Base-by-base conservation (phyloP, 1,140 invertebrate species). In the Nasonia giraulti region DNA sequence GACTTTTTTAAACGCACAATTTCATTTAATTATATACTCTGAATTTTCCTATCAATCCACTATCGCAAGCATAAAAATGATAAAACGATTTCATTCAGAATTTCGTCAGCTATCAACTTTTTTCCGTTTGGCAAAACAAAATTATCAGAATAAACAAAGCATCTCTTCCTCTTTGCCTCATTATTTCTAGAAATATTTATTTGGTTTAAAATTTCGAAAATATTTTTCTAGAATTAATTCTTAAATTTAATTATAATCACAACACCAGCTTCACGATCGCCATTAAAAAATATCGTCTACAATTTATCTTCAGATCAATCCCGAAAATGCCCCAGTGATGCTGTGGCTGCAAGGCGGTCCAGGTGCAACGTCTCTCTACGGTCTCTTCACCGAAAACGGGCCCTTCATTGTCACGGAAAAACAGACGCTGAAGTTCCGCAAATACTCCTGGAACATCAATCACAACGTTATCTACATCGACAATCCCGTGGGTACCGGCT, bases 341-440 rank as follows among this genome's bases (percentile, higher is more conserved):
- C 90, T 98, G 17, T 98, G 97, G 97, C 94, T 98, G 1, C 97
- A 98, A 93, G 97, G 96, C 69, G 95, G 96, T 11, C 97, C 97
- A 1, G 97, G 97, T 0, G 95, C 95, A 5, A 95, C 96, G 0
- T 97, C 97, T 0, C 90, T 98, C 33, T 96, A 95, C 88, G 97
- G 97, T 0, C 91, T 98, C 1, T 98, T 98, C 87, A 93, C 94
- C 0, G 97, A 98, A 92, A 95, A 97, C 88, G 97, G 97, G 0
- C 97, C 97, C 0, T 95, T 96, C 76, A 87, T 93, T 37, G 94
- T 97, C 37, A 94, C 94, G 17, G 90, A 93, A 82, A 92, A 96
- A 78, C 93, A 94, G 14, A 94, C 93, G 89, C 86, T 95, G 79
- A 91, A 94, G 90, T 88, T 91, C 89, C 93, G 96, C 23, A 94